Evolutionary conservation across 2,797 vertebrate genomes (phyloP).

Genomic region (Gadopsis marmoratus): DNA sequence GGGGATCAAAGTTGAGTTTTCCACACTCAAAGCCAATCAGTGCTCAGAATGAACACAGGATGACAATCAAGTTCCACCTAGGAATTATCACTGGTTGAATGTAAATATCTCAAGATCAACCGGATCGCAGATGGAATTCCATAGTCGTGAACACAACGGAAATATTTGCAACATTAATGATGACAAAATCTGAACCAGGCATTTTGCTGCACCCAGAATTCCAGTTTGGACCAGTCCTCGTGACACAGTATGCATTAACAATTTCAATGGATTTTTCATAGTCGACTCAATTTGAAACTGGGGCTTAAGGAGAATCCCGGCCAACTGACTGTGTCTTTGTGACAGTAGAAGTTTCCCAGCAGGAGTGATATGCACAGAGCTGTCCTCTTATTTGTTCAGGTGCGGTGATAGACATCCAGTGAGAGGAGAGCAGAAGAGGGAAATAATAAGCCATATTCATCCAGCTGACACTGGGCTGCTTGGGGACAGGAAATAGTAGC

Average conservation of each 20-base stretch:
- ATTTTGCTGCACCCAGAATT: neutral
- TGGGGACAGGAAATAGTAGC: conserved; percentile 58
- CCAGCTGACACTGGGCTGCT: conserved; percentile 61
- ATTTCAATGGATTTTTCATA: conserved; percentile 23
- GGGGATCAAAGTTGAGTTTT: too few relatives aligned
- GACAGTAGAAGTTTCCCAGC: conserved; percentile 41
- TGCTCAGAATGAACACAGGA: neutral
- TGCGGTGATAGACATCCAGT: conserved; percentile 65
- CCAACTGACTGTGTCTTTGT: conserved; percentile 56
- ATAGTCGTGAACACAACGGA: neutral
- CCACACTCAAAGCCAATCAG: neutral
- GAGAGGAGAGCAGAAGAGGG: conserved; percentile 49
- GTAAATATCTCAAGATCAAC: neutral
- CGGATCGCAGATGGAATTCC: neutral
- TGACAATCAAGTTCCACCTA: neutral
- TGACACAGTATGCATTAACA: conserved; percentile 21
- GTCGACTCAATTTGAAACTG: conserved; percentile 45
- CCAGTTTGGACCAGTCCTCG: neutral
- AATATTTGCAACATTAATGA: neutral
- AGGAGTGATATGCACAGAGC: conserved; percentile 51
- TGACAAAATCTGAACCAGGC: neutral
- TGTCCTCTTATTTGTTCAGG: conserved; percentile 68
- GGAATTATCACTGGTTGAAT: too few relatives aligned
- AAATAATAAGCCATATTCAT: conserved; percentile 68
- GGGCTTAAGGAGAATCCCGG: conserved; percentile 49